Base-by-base conservation (phyloP, 1,140 invertebrate species). In the Zophobas atratus region DNA sequence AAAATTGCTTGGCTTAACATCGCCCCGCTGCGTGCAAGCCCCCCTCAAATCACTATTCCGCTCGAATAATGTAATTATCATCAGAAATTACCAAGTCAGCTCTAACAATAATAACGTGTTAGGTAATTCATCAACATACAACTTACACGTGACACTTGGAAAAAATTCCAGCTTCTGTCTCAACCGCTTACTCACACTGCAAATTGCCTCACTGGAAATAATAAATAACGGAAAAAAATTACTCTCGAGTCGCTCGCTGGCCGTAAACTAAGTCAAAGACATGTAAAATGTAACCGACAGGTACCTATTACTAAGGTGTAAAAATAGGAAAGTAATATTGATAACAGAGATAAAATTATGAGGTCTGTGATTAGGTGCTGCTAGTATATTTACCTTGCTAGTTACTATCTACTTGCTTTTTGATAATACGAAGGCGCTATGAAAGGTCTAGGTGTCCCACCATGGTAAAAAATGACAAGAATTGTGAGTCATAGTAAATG, bases 281-380 rank as follows among this genome's bases (percentile, higher is more conserved):
- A 77, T 75, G 43, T 77, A 75, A 81, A 73, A 74, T 67, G 60
- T 75, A 67, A 70, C 63, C 53, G 77, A 80, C 77, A 82, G 77
- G 77, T 80, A 77, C 70, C 20, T 71, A 80, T 76, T 77, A 70
- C 76, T 75, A 74, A 80, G 74, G 73, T 75, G 56, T 56, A 67
- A 55, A 53, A 72, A 35, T 41, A 38, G 79, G 81, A 82, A 80
- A 80, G 74, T 74, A 80, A 77, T 81, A 77, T 82, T 82, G 81
- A 82, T 82, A 82, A 79, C 72, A 71, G 48, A 79, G 79, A 81
- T 81, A 82, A 80, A 77, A 71, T 71, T 38, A 49, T 41, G 39
- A 38, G 32, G 41, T 48, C 33, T 67, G 60, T 67, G 39, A 60
- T 60, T 60, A 60, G n/a, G 8, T 60, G 36, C 1, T 32, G 20